Conservation (phyloP, 1,140 invertebrate species). For the Caenorhabditis inopinata region DNA sequence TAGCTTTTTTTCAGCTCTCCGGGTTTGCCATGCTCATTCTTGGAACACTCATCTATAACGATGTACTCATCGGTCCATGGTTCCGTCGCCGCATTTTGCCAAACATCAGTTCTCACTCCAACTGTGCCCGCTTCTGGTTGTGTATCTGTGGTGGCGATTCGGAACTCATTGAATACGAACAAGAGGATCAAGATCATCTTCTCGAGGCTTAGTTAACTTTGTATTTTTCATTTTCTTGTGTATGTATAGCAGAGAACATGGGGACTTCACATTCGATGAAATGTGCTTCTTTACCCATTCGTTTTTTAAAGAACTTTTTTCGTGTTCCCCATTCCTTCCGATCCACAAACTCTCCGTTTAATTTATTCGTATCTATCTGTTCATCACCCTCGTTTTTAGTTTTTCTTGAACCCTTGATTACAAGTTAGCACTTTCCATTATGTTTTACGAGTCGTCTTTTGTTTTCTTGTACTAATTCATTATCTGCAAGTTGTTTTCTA, state of each 20-base stretch:
- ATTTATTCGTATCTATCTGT: too few relatives aligned
- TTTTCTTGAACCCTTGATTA: too few relatives aligned
- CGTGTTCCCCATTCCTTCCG: background rate
- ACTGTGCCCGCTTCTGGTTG: conserved; percentile 32
- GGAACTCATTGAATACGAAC: background rate
- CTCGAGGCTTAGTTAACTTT: background rate
- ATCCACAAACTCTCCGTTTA: background rate
- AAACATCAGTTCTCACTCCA: conserved; percentile 11
- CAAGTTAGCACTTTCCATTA: background rate
- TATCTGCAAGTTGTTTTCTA: background rate
- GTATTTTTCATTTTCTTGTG: background rate
- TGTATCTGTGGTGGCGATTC: conserved; percentile 35
- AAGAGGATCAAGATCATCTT: conserved; percentile 15
- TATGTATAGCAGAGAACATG: conserved; percentile 17
- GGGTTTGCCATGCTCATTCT: conserved; percentile 52
- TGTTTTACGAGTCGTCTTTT: background rate
- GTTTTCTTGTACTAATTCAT: background rate
- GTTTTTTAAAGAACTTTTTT: background rate
- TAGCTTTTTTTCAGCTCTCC: conserved; percentile 52
- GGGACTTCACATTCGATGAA: background rate
- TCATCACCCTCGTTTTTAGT: too few relatives aligned
- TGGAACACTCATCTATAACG: conserved; percentile 52
- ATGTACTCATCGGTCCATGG: conserved; percentile 44
- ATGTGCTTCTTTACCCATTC: background rate
- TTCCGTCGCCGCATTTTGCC: conserved; percentile 45